Evolutionary conservation across 64 coral and sea anemone species (phyloP).

Genomic region (Pocillopora damicornis): DNA sequence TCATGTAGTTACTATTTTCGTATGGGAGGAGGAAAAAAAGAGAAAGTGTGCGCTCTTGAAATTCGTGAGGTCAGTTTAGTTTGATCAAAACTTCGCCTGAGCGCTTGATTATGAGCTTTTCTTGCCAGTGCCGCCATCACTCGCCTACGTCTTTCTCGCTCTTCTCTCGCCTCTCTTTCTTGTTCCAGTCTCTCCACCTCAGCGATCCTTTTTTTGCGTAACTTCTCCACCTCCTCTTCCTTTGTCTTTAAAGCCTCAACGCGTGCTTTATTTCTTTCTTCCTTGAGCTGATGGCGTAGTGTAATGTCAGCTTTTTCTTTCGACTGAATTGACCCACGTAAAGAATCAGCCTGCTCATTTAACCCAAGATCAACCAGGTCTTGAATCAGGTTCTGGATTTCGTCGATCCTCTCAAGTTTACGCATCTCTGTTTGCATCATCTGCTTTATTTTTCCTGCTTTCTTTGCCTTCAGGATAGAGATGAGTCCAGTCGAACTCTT

Average conservation of each 20-base stretch:
- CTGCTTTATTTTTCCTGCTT: constrained; percentile 7
- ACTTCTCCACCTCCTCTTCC: constrained; percentile 50
- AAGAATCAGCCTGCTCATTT: constrained; percentile 17
- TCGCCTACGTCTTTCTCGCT: constrained; percentile 29
- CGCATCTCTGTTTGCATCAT: constrained; percentile 64
- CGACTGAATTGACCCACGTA: constrained; percentile 43
- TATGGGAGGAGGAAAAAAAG: constrained; percentile 54
- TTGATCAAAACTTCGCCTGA: constrained; percentile 43
- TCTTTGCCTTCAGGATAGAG: constrained; percentile 4
- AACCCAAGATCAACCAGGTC: constrained; percentile 62
- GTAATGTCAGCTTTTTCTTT: constrained; percentile 72
- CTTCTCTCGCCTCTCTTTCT: constrained; percentile 55
- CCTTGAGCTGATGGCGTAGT: constrained; percentile 47
- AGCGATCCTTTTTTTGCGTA: constrained; percentile 50
- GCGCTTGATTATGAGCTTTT: constrained; percentile 63
- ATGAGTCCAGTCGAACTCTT: constrained; percentile 4
- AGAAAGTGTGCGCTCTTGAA: constrained; percentile 69
- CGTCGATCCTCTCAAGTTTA: constrained; percentile 69
- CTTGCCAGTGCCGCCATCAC: constrained; percentile 66
- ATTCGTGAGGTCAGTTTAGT: constrained; percentile 33
- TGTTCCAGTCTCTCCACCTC: constrained; percentile 52
- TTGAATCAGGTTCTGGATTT: constrained; percentile 71
- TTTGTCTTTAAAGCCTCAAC: constrained; percentile 61
- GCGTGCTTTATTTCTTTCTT: constrained; percentile 55
- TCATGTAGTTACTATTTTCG: not conserved